Evolutionary conservation across 2,113 vertebrate species (phyloP).

Genomic region (Laticauda laticaudata): DNA sequence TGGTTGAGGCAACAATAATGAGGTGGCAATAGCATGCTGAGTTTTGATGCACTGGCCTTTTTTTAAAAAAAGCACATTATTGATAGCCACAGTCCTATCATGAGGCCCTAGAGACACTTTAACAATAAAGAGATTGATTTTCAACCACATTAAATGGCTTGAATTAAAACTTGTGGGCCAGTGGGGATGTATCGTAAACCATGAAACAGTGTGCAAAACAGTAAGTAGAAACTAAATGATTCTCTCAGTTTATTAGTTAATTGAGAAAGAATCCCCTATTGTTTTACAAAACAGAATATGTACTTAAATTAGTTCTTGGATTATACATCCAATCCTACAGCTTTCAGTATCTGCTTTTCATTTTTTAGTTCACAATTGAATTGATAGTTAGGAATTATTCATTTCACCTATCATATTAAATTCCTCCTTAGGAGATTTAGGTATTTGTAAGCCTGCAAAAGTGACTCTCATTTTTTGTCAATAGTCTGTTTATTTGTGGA

Average conservation of each 20-base stretch:
- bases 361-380: neutral
- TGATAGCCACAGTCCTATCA: constrained; percentile 46
- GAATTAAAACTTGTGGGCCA: constrained; percentile 53
- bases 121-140: constrained; percentile 48
- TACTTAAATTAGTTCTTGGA: constrained; percentile 47
- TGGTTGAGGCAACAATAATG: constrained; percentile 51
- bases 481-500: neutral
- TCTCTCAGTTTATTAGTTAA: constrained; percentile 52
- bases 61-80: constrained; percentile 28
- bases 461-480: neutral
- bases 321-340: constrained; percentile 15
- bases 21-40: constrained; percentile 34
- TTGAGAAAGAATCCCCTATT: constrained; percentile 44
- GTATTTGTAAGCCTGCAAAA: neutral
- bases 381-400: neutral
- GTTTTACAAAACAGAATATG: constrained; percentile 45
- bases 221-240: constrained; percentile 58
- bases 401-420: neutral
- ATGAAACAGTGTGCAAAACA: constrained; percentile 48
- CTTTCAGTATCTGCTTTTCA: constrained; percentile 23
- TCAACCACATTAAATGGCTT: constrained; percentile 57
- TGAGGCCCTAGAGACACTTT: constrained; percentile 40
- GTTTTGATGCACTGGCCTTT: constrained; percentile 47
- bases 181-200: constrained; percentile 52
- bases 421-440: neutral